Evolutionary conservation across 2,797 vertebrate species (phyloP), one percentile per base, ranked within the genome.

Genomic region (Platalea minor): DNA sequence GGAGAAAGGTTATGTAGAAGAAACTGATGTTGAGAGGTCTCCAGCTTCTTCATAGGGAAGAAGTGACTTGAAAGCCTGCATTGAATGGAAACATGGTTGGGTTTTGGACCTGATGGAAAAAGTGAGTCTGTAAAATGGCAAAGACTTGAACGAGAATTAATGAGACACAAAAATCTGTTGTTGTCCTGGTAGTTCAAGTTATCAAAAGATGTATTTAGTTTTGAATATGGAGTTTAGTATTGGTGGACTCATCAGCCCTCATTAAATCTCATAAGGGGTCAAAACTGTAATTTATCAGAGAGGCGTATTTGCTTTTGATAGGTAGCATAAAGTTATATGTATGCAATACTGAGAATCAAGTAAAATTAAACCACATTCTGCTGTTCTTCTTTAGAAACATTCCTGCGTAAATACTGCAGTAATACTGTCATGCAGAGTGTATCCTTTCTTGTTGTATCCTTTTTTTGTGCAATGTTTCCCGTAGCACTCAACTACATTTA

Each of bases 361-460:
- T 97, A 94, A 97, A 97, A 96, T 97, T 98, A 98, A 98, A 98
- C 94, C 94, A 64, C 98, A 95, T 98, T 98, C 96, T 98, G 96
- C 98, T 98, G 97, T 98, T 98, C 98, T 98, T 98, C 98, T 97
- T 98, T 97, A 98, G 98, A 98, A 98, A 98, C 98, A 98, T 97
- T 98, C 97, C 98, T 98, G 98, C 97, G 95, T 98, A 98, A 97
- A 98, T 96, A 97, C 98, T 97, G 97, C 98, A 98, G 95, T 98
- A 98, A 97, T 97, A 97, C 98, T 98, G 98, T 98, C 98, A 98
- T 97, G 97, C 98, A 98, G 97, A 98, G 97, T 97, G 98, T 98
- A 98, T 98, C 98, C 98, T 98, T 98, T 98, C 97, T 98, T 98
- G 98, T 98, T 94, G 98, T 98, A 98, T 98, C 98, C 98, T 98